These are phyloP conservation scores for Thecocarcelia acutangulata DNA, from an alignment of 2,888 invertebrate genomes.

Conservation along the genomic window DNA sequence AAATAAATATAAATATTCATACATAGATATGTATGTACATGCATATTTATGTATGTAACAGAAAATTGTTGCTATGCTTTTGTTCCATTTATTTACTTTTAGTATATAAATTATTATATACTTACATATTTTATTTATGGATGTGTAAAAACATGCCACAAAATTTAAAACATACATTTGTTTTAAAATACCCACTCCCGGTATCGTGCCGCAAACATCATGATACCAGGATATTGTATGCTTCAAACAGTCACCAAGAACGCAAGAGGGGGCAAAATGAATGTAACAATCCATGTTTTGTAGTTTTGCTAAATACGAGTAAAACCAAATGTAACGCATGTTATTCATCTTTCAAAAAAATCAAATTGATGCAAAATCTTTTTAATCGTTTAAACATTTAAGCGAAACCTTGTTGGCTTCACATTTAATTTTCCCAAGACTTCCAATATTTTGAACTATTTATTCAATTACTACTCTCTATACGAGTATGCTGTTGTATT, in stretches of 20 bases:
- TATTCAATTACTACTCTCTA: too few relatives aligned
- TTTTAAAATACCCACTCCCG: slow-evolving; percentile 19
- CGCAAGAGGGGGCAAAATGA: neutral
- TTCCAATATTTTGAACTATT: too few relatives aligned
- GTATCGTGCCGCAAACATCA: neutral
- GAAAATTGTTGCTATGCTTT: slow-evolving; percentile 1
- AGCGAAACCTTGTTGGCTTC: too few relatives aligned
- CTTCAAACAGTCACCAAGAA: neutral
- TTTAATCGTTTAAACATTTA: too few relatives aligned
- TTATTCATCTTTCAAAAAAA: too few relatives aligned
- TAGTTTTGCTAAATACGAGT: too few relatives aligned
- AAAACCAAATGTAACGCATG: too few relatives aligned
- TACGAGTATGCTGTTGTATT: too few relatives aligned
- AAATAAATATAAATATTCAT: slow-evolving; percentile 8
- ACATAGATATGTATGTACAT: neutral
- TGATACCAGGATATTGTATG: slow-evolving; percentile 1
- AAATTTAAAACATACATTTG: slow-evolving; percentile 18
- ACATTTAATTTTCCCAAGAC: too few relatives aligned
- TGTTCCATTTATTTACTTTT: neutral
- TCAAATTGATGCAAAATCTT: too few relatives aligned
- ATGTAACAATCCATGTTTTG: too few relatives aligned
- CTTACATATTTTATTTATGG: slow-evolving; percentile 1
- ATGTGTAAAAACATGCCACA: slow-evolving; percentile 25
- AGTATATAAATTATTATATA: slow-evolving; percentile 15
- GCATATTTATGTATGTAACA: slow-evolving; percentile 10